A percentile compares a stretch with the other conserved stretches of the same genome.
Conservation (phyloP, 2,113 vertebrate genomes). For the Cyanoramphus novaezelandiae region DNA sequence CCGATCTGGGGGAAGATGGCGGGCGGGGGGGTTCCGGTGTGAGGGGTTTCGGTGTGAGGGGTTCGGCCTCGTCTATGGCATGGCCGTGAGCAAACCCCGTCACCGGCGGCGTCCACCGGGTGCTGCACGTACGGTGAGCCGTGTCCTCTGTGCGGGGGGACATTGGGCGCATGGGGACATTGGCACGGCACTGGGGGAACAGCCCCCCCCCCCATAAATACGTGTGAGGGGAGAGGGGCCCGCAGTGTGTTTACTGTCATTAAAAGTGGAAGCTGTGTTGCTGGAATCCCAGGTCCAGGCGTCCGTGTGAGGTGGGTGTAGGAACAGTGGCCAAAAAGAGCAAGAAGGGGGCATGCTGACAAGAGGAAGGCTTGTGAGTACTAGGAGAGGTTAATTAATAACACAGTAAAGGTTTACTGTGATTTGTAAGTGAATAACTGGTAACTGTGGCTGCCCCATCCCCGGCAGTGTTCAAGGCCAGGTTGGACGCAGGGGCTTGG, state of each 20-base stretch:
- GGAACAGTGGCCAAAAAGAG: not conserved
- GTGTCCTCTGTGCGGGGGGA: too few relatives aligned
- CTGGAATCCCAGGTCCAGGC: not conserved
- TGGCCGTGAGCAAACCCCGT: too few relatives aligned
- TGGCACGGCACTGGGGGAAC: too few relatives aligned
- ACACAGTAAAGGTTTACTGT: too few relatives aligned
- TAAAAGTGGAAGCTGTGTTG: not conserved
- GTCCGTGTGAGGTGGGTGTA: not conserved
- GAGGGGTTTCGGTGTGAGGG: accelerated
- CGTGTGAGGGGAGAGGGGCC: not conserved
- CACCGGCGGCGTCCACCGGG: too few relatives aligned
- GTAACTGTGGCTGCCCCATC: not conserved
- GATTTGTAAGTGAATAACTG: not conserved
- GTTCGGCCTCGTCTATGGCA: not conserved
- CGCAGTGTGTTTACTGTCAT: too few relatives aligned
- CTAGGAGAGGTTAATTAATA: not conserved
- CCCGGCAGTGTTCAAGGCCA: not conserved
- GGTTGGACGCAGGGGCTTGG: not conserved
- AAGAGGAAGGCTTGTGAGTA: not conserved
- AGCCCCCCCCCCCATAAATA: too few relatives aligned
- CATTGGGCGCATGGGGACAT: too few relatives aligned
- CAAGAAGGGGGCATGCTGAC: not conserved
- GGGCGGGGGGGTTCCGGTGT: not conserved
- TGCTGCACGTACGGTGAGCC: not conserved
- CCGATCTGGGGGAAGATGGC: not conserved